These are phyloP conservation scores for Rhinella marina DNA, from an alignment of 2,797 vertebrate species.

Conservation along the genomic window DNA sequence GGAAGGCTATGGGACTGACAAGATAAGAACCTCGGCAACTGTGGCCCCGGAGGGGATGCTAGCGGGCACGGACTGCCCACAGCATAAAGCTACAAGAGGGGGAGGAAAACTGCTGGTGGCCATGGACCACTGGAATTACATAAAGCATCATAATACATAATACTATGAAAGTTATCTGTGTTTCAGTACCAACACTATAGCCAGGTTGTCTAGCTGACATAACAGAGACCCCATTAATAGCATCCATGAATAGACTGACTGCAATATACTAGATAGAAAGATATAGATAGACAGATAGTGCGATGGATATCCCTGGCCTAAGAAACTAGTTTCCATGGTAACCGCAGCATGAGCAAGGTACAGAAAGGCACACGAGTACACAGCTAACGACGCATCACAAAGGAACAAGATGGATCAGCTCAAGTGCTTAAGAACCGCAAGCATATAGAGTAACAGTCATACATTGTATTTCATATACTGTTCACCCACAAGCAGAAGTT, in stretches of 20 bases:
- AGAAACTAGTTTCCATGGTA: constrained; percentile 57
- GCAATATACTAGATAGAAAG: neutral
- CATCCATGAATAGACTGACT: neutral
- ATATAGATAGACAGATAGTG: constrained; percentile 6
- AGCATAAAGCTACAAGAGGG: no score
- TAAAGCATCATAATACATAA: no score
- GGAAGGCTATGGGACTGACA: no score
- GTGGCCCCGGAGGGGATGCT: no score
- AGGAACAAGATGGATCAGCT: constrained; percentile 21
- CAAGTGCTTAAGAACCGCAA: neutral
- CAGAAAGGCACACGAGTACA: constrained; percentile 39
- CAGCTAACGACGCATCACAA: constrained; percentile 7
- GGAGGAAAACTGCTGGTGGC: no score
- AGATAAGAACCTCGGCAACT: no score
- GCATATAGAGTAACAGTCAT: neutral
- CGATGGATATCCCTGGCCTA: constrained; percentile 25
- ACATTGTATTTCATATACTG: neutral
- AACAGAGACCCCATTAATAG: no score
- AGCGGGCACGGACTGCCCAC: no score
- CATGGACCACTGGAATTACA: no score
- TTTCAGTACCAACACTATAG: no score
- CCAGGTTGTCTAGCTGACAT: no score
- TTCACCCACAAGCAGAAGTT: neutral
- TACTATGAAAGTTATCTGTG: no score
- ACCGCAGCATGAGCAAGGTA: constrained; percentile 45